phyloP scores from a whole-genome alignment of 2,888 invertebrate genomes.

The Harpalus rubripes region DNA sequence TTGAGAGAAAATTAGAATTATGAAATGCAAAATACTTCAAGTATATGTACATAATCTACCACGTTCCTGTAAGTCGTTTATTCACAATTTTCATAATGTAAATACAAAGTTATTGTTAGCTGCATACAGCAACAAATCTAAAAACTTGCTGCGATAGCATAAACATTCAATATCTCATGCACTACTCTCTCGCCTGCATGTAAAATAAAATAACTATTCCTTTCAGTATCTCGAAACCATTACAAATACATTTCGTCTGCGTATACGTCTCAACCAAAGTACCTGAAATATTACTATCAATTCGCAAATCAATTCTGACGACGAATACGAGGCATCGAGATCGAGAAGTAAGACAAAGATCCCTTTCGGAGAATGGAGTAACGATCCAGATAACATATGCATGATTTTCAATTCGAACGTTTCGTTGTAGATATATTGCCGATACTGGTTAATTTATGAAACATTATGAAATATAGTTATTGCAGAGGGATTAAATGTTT shows the following conservation, averaged over 20 bases:
- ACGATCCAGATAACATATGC: background rate
- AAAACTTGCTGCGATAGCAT: background rate
- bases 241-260: constrained; percentile 43
- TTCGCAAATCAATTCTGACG: constrained; percentile 24
- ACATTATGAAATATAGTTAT: background rate
- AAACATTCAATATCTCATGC: background rate
- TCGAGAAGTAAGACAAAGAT: background rate
- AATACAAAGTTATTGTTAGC: background rate
- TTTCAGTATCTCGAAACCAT: constrained; percentile 31
- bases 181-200: background rate
- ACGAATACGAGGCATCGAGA: background rate
- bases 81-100: background rate
- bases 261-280: constrained; percentile 19
- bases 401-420: background rate
- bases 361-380: background rate
- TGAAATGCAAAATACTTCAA: background rate
- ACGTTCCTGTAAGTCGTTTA: background rate
- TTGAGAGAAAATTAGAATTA: background rate
- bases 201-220: constrained; percentile 21
- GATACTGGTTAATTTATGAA: background rate
- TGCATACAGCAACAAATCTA: background rate
- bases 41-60: background rate
- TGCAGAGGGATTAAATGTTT: no score
- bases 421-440: background rate
- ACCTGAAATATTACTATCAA: constrained; percentile 48